These are phyloP conservation scores for Drosophila pachea DNA, from an alignment of 1,140 invertebrate genomes.

Conservation along the genomic window DNA sequence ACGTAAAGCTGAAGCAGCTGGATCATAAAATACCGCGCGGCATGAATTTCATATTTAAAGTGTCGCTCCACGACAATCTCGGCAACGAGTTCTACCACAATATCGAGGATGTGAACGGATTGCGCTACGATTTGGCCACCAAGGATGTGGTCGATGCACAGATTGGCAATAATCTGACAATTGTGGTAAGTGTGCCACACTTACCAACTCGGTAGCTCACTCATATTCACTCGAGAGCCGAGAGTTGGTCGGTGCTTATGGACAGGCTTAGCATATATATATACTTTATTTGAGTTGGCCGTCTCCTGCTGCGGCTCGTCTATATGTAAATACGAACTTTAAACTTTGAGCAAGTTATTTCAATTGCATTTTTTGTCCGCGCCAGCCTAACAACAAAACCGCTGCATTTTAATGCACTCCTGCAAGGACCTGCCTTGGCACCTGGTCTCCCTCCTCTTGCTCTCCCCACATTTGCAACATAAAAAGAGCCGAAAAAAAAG, in stretches of 20 bases:
- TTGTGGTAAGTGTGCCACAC: constrained; percentile 60
- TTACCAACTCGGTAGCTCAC: constrained; percentile 36
- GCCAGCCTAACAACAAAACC: constrained; percentile 44
- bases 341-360: constrained; percentile 54
- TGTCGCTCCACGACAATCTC: constrained; percentile 77
- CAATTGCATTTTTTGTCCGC: constrained; percentile 37
- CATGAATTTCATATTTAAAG: constrained; percentile 76
- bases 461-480: background rate
- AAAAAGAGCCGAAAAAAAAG: constrained; percentile 9
- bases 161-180: constrained; percentile 75
- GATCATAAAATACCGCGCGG: constrained; percentile 73
- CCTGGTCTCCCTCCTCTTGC: constrained; percentile 20
- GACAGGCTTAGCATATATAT: background rate
- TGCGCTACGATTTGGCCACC: constrained; percentile 74
- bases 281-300: background rate
- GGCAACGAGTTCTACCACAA: constrained; percentile 79
- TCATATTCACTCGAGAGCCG: constrained; percentile 16
- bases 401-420: constrained; percentile 53
- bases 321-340: constrained; percentile 54
- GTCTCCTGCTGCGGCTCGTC: constrained; percentile 14
- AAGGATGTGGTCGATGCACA: constrained; percentile 76
- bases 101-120: constrained; percentile 70
- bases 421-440: constrained; percentile 25
- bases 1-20: constrained; percentile 64
- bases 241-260: background rate